phyloP scores from a whole-genome alignment of 2,113 vertebrate species.

The Chelonoidis abingdonii region DNA sequence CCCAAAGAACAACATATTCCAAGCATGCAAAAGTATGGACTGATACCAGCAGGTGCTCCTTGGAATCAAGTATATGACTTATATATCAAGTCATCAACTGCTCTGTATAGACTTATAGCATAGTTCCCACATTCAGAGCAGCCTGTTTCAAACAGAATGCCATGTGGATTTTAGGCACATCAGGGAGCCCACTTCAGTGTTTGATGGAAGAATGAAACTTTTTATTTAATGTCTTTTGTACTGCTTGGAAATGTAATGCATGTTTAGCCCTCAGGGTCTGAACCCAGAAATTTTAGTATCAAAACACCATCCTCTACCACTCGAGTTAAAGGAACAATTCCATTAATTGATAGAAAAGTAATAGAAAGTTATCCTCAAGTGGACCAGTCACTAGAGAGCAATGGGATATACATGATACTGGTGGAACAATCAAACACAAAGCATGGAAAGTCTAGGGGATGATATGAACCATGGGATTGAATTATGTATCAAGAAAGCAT shows the following conservation, averaged over 20 bases:
- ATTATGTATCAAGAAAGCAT: neutral
- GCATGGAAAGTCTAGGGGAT: neutral
- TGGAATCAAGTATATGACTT: neutral
- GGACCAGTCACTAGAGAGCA: neutral
- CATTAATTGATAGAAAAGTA: neutral
- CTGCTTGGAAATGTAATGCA: neutral
- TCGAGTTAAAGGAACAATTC: neutral
- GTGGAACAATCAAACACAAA: neutral
- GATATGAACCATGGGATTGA: neutral
- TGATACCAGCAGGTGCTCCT: neutral
- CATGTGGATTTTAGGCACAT: neutral
- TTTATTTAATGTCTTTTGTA: neutral
- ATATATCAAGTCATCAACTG: neutral
- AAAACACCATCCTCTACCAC: neutral
- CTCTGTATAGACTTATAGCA: neutral
- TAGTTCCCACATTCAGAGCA: neutral
- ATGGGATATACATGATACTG: neutral
- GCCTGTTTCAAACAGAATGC: neutral
- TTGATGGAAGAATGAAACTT: neutral
- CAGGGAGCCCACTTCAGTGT: neutral
- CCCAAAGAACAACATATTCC: neutral
- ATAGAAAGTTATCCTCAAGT: neutral
- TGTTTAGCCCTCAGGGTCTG: neutral
- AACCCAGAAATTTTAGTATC: accelerated
- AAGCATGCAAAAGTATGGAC: neutral